phyloP scores from a whole-genome alignment of 2,797 vertebrate species.

The Thripadectes ignobilis region DNA sequence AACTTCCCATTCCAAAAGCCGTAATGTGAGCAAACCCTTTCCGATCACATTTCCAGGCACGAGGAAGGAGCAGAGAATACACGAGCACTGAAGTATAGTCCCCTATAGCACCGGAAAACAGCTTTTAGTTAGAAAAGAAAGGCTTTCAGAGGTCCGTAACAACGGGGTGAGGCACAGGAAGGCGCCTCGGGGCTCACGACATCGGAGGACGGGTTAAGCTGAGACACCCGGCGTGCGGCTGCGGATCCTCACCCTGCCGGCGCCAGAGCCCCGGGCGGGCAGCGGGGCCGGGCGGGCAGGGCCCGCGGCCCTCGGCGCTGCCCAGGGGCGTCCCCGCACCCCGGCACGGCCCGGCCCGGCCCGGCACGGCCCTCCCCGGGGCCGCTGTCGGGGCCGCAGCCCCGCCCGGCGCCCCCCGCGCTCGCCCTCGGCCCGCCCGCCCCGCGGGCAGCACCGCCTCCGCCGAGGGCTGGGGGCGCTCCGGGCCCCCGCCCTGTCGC shows the following conservation, averaged over 20 bases:
- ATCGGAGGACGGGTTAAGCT: neutral
- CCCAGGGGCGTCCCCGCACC: no score
- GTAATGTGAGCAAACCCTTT: neutral
- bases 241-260: no score
- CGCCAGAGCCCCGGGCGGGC: no score
- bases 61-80: neutral
- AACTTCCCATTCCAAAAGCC: neutral
- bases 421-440: neutral
- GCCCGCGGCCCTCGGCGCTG: no score
- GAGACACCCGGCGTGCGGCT: no score
- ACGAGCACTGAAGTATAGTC: rapidly evolving
- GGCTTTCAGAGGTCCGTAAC: neutral
- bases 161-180: neutral
- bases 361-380: no score
- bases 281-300: no score
- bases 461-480: neutral
- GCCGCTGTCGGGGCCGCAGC: no score
- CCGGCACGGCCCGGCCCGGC: no score
- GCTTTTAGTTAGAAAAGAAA: neutral
- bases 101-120: neutral
- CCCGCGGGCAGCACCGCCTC: neutral
- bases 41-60: rapidly evolving
- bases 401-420: no score
- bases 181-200: neutral
- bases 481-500: neutral